Evolutionary conservation across 2,113 vertebrate species (phyloP).

Genomic region (Oncorhynchus kisutch): DNA sequence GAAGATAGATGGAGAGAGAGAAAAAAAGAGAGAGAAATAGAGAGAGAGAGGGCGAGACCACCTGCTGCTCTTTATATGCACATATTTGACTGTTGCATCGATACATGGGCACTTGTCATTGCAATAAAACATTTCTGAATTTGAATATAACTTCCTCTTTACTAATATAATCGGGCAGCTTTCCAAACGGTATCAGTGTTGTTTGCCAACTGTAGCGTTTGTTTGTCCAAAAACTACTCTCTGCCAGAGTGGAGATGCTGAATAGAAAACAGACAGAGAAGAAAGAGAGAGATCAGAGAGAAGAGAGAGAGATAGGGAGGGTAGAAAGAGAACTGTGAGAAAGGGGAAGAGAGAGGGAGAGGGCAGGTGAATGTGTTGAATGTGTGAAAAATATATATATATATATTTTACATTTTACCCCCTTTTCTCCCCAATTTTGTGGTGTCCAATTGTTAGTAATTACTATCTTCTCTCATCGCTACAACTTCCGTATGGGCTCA

Average conservation of each 20-base stretch:
- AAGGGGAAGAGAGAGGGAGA: neutral
- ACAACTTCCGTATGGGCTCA: too few relatives aligned
- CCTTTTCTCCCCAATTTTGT: too few relatives aligned
- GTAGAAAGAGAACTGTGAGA: too few relatives aligned
- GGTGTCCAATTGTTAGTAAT: too few relatives aligned
- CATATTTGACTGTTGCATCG: constrained; percentile 36
- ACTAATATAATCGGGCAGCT: constrained; percentile 48
- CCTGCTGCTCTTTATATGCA: constrained; percentile 36
- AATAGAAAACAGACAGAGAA: constrained; percentile 23
- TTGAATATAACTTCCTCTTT: constrained; percentile 35
- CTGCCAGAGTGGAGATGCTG: constrained; percentile 35
- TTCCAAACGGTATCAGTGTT: constrained; percentile 43
- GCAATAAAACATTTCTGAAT: constrained; percentile 36
- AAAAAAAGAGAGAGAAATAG: constrained; percentile 5
- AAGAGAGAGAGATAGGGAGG: too few relatives aligned
- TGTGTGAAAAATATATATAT: neutral
- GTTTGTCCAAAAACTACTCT: constrained; percentile 41
- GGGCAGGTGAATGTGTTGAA: neutral
- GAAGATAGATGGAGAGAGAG: constrained; percentile 15
- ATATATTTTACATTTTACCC: too few relatives aligned
- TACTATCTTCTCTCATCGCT: too few relatives aligned
- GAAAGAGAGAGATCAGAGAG: constrained; percentile 3
- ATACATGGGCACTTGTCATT: constrained; percentile 32
- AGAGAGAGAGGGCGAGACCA: constrained; percentile 23
- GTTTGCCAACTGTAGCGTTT: constrained; percentile 56